Evolutionary conservation across 2,888 invertebrate species (phyloP).

Genomic region (Itoplectis maculator): DNA sequence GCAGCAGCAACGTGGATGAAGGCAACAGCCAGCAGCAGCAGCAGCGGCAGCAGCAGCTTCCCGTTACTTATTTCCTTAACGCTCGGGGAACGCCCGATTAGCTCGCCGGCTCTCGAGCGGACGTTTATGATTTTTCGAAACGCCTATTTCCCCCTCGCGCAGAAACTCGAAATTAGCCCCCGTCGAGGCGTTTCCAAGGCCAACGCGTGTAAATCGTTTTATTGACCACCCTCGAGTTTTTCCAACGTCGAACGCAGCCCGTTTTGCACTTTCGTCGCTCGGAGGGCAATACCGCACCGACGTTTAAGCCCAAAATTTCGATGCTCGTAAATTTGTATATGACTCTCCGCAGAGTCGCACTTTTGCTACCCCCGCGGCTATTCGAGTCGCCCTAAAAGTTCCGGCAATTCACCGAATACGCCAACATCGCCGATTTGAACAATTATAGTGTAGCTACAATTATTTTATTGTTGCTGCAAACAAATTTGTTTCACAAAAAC

Average conservation of each 20-base stretch:
- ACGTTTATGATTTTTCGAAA: conserved; percentile 67
- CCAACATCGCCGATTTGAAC: background rate
- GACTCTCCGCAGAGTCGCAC: background rate
- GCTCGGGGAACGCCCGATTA: conserved; percentile 41
- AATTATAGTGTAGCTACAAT: background rate
- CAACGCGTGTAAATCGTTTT: conserved; percentile 76
- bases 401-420: background rate
- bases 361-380: background rate
- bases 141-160: conserved; percentile 58
- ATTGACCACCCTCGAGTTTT: conserved; percentile 73
- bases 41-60: conserved; percentile 17
- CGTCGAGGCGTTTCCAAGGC: conserved; percentile 38
- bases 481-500: no score
- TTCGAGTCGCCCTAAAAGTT: background rate
- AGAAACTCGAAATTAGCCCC: conserved; percentile 58
- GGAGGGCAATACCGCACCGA: background rate
- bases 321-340: conserved; percentile 55
- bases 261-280: background rate
- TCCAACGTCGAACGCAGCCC: conserved; percentile 65
- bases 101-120: conserved; percentile 18
- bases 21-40: background rate
- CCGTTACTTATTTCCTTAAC: conserved; percentile 55
- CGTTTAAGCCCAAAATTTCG: background rate
- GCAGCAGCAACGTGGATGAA: conserved; percentile 14
- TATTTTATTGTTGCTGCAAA: no score